Evolutionary conservation across 2,113 vertebrate species (phyloP).

Genomic region (Sphyrna mokarran): DNA sequence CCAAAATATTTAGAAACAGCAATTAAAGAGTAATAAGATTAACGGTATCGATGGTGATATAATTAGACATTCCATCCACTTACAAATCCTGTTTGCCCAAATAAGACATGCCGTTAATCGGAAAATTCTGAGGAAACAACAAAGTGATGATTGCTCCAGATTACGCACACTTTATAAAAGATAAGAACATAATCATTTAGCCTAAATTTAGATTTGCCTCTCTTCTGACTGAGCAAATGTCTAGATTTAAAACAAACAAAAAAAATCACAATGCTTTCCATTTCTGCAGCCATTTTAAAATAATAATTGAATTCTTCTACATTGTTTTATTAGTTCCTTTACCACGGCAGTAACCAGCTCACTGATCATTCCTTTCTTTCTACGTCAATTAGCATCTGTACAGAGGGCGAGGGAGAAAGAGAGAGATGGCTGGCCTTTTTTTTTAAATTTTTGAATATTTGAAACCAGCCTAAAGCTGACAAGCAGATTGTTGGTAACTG

Average conservation of each 20-base stretch:
- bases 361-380: background rate
- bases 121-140: background rate
- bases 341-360: background rate
- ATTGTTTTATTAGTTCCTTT: background rate
- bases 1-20: background rate
- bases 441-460: background rate
- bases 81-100: background rate
- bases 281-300: background rate
- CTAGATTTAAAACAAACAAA: background rate
- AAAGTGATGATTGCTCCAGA: background rate
- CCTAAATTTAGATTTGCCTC: background rate
- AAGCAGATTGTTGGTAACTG: slow-evolving; percentile 4
- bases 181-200: background rate
- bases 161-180: background rate
- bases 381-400: slow-evolving; percentile 3
- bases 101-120: background rate
- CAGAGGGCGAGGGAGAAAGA: background rate
- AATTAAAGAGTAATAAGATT: background rate
- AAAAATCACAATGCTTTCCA: background rate
- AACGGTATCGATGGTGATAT: background rate
- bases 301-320: background rate
- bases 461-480: slow-evolving; percentile 8
- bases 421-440: background rate
- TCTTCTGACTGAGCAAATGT: background rate
- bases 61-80: background rate